Percentiles rank a stretch among this genome's conserved stretches.
Conservation (phyloP, 2,888 invertebrate species). For the Himalopsyche kuldschensis region DNA sequence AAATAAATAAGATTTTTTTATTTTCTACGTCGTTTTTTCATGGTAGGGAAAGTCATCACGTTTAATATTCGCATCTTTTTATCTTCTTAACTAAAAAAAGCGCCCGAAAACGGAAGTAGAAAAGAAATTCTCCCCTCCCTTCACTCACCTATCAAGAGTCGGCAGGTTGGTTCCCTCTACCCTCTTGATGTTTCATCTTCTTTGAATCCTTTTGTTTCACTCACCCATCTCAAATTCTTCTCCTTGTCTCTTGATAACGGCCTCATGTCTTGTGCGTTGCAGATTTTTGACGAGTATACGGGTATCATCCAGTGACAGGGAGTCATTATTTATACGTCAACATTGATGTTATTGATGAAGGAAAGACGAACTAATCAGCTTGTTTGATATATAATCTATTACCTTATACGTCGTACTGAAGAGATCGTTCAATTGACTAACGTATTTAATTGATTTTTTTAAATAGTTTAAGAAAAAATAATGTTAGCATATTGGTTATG, state of each 20-base stretch:
- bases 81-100: not conserved
- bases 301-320: not conserved
- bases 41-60: not conserved
- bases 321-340: not conserved
- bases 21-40: not conserved
- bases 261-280: not conserved
- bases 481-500: no score
- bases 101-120: conserved; percentile 24
- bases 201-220: conserved; percentile 29
- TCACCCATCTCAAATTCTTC: conserved; percentile 12
- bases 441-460: no score
- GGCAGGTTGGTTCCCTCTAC: not conserved
- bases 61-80: not conserved
- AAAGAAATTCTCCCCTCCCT: conserved; percentile 3
- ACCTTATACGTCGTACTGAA: no score
- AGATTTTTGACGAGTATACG: not conserved
- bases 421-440: no score
- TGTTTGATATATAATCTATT: no score
- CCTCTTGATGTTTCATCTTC: conserved; percentile 10
- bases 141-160: not conserved
- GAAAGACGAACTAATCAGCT: not conserved
- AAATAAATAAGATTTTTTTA: not conserved
- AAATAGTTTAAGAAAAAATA: no score
- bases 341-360: not conserved
- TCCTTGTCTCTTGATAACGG: not conserved